Evolutionary conservation across 1,140 invertebrate genomes (phyloP).

Genomic region (Trachelipus rathkii): DNA sequence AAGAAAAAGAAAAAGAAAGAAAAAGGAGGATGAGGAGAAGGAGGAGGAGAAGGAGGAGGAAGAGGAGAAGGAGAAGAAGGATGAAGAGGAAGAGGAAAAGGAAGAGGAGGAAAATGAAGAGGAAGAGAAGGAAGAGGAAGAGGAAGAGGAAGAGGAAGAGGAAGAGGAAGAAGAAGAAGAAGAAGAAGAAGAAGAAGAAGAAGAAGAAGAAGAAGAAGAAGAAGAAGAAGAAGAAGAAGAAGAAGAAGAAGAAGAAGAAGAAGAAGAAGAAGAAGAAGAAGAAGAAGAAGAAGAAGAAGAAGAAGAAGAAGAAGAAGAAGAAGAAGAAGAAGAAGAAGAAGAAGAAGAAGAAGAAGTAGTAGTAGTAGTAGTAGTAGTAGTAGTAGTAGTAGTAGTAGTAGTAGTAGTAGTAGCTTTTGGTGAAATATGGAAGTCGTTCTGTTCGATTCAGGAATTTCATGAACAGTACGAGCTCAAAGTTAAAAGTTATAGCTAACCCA

Average conservation of each 20-base stretch:
- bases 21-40: too few relatives aligned
- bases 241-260: neutral
- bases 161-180: constrained; percentile 50
- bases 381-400: too few relatives aligned
- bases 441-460: too few relatives aligned
- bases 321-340: neutral
- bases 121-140: neutral
- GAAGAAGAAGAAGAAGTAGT: neutral
- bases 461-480: too few relatives aligned
- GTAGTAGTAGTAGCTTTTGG: too few relatives aligned
- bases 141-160: neutral
- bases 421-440: too few relatives aligned
- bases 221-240: neutral
- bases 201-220: neutral
- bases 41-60: neutral
- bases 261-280: neutral
- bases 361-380: too few relatives aligned
- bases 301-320: neutral
- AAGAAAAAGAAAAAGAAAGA: constrained; percentile 17
- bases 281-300: neutral
- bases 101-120: neutral
- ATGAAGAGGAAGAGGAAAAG: too few relatives aligned
- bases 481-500: too few relatives aligned
- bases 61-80: neutral
- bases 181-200: neutral